A percentile compares a stretch with the other conserved stretches of the same genome.
Evolutionary conservation across 2,888 invertebrate species (phyloP).

Genomic region (Stenodera caucasica): DNA sequence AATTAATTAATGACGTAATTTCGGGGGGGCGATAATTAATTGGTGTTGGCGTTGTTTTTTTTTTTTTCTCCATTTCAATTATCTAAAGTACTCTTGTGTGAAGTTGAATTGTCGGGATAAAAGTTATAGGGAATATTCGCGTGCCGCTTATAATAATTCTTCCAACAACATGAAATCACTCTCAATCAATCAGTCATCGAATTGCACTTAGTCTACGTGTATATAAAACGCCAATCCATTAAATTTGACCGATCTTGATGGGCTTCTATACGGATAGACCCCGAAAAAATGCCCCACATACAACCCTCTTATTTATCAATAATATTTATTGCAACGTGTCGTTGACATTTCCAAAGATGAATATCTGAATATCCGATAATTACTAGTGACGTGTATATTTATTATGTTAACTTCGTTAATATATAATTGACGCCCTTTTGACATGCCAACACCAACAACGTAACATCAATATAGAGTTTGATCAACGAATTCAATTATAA

Average conservation of each 20-base stretch:
- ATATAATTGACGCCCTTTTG: slow-evolving; percentile 8
- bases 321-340: no score
- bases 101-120: background rate
- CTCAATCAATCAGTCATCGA: slow-evolving; percentile 40
- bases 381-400: background rate
- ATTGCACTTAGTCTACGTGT: background rate
- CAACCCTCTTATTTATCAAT: background rate
- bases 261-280: background rate
- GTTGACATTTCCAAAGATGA: background rate
- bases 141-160: slow-evolving; percentile 23
- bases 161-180: slow-evolving; percentile 36
- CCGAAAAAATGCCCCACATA: background rate
- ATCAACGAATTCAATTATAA: slow-evolving; percentile 5
- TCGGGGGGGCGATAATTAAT: no score
- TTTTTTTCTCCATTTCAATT: no score
- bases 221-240: background rate
- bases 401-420: background rate
- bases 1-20: slow-evolving; percentile 1
- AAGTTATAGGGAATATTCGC: slow-evolving; percentile 23
- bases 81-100: no score
- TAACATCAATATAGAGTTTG: background rate
- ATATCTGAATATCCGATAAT: background rate
- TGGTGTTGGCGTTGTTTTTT: no score
- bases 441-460: slow-evolving; percentile 1
- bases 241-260: background rate